Conservation (phyloP, 30 jellyfish, hydroid and myxozoan genomes). For the Chrysaora quinquecirrha region DNA sequence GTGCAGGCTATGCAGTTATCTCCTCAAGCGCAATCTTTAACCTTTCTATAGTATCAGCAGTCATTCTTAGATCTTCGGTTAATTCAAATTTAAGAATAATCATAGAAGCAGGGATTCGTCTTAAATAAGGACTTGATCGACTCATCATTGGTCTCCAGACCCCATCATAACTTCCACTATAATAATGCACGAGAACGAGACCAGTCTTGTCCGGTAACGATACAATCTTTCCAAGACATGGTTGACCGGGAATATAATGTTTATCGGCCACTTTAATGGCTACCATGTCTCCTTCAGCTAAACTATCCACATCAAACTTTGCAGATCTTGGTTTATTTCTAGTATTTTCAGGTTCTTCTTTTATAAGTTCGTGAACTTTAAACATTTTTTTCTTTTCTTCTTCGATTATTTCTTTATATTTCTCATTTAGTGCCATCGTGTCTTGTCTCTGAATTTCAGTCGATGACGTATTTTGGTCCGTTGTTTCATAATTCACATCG, state of each 20-base stretch:
- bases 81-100: constrained; percentile 45
- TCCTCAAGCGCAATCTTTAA: constrained; percentile 25
- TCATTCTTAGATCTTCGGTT: constrained; percentile 47
- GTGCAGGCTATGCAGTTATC: neutral
- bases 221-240: constrained; percentile 81
- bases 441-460: constrained; percentile 2
- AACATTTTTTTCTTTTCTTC: constrained; percentile 39
- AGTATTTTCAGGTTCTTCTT: constrained; percentile 7
- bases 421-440: constrained; percentile 7
- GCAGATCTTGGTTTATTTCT: neutral
- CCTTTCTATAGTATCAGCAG: constrained; percentile 38
- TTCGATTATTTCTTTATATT: neutral
- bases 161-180: constrained; percentile 76
- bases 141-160: constrained; percentile 97
- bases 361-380: constrained; percentile 15
- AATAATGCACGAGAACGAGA: constrained; percentile 67
- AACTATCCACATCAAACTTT: neutral
- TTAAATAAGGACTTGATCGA: constrained; percentile 84
- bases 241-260: constrained; percentile 93
- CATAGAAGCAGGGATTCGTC: constrained; percentile 39
- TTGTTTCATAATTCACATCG: constrained; percentile 10
- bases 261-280: constrained; percentile 62
- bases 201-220: constrained; percentile 55
- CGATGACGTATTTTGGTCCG: constrained; percentile 3
- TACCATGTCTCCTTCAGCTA: constrained; percentile 73